These are phyloP conservation scores for Apodemia mormo DNA, from an alignment of 2,888 invertebrate genomes.

Conservation along the genomic window DNA sequence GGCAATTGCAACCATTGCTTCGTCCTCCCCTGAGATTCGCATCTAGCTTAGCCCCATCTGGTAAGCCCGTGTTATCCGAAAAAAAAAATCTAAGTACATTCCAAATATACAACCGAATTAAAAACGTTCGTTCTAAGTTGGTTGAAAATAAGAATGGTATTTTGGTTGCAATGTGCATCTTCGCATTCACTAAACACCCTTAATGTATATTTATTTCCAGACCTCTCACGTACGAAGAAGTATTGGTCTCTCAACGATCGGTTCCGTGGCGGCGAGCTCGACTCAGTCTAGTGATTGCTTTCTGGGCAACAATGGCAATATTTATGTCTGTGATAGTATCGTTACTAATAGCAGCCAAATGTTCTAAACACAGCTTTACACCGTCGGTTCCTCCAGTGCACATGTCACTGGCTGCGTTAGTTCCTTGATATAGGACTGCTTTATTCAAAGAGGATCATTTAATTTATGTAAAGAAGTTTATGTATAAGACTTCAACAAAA, in stretches of 20 bases:
- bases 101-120: too few species aligned
- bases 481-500: background rate
- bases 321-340: slow-evolving; percentile 68
- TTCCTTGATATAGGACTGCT: slow-evolving; percentile 22
- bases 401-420: slow-evolving; percentile 35
- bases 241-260: slow-evolving; percentile 63
- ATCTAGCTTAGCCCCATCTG: too few species aligned
- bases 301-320: slow-evolving; percentile 73
- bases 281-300: slow-evolving; percentile 63
- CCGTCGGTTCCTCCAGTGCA: slow-evolving; percentile 37
- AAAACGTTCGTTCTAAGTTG: too few species aligned
- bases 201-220: slow-evolving; percentile 45
- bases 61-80: too few species aligned
- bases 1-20: too few species aligned
- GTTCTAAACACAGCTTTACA: slow-evolving; percentile 36
- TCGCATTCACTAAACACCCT: too few species aligned
- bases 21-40: too few species aligned
- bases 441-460: background rate
- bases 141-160: too few species aligned
- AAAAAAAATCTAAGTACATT: too few species aligned
- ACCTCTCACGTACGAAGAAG: slow-evolving; percentile 73
- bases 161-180: too few species aligned
- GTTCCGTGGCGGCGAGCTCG: slow-evolving; percentile 75
- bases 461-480: background rate
- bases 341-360: slow-evolving; percentile 51